phyloP scores from a whole-genome alignment of 2,113 vertebrate genomes.

The Cygnus atratus region DNA sequence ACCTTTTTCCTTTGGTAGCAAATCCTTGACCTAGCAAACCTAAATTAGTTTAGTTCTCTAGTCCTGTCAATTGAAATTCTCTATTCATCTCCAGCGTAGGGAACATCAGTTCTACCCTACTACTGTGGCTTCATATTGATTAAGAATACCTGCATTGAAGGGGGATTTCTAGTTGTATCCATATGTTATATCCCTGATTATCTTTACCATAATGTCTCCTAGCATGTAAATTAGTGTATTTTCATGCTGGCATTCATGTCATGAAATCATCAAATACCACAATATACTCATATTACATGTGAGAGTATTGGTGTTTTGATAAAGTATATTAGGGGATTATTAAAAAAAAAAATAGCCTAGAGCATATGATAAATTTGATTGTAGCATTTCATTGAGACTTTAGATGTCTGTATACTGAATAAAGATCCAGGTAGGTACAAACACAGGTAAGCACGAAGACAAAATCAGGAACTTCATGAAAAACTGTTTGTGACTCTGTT shows the following conservation, averaged over 20 bases:
- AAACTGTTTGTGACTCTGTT: background rate
- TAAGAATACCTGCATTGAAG: background rate
- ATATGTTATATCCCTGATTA: background rate
- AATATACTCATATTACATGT: background rate
- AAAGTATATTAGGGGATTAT: background rate
- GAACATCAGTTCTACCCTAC: background rate
- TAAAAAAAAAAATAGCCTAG: background rate
- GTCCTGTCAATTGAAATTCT: background rate
- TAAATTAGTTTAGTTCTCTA: background rate
- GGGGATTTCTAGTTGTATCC: background rate
- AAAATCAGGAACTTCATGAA: background rate
- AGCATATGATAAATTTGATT: background rate
- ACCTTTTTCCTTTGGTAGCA: constrained; percentile 28
- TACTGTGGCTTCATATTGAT: background rate
- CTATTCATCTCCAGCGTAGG: background rate
- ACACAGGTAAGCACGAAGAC: background rate
- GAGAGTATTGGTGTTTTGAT: background rate
- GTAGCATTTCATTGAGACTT: background rate
- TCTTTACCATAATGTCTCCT: constrained; percentile 11
- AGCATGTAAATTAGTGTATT: constrained; percentile 36
- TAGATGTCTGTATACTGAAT: background rate
- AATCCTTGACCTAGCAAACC: background rate
- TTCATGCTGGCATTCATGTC: background rate
- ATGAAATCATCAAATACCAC: constrained; percentile 14
- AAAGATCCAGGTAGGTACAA: background rate